A percentile compares a stretch with the other conserved stretches of the same genome.
phyloP scores from a whole-genome alignment of 2,797 vertebrate species.

The Lateolabrax maculatus region DNA sequence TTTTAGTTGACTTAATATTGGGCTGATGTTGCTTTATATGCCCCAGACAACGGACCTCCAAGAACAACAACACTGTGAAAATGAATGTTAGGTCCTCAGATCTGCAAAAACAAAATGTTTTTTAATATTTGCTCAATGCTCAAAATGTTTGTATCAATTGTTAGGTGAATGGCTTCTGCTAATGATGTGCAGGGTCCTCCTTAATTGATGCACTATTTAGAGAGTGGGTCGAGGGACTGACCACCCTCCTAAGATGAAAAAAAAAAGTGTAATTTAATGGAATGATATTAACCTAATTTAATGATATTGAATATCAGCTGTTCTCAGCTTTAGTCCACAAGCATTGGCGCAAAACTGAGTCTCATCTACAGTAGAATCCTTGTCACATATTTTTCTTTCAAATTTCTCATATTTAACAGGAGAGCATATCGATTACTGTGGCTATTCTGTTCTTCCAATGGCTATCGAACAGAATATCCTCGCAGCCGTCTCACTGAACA shows the following conservation, averaged over 20 bases:
- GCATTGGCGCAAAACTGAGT: neutral
- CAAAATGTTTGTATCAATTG: neutral
- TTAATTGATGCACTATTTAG: too few species aligned
- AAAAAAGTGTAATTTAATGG: neutral
- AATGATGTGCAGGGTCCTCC: neutral
- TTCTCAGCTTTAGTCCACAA: neutral
- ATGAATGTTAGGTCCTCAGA: neutral
- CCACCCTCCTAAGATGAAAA: neutral
- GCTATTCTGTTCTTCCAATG: conserved; percentile 98
- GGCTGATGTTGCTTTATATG: neutral
- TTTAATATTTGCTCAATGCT: neutral
- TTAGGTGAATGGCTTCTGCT: neutral
- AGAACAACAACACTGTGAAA: neutral
- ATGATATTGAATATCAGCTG: neutral
- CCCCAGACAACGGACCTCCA: neutral
- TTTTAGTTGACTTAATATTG: neutral
- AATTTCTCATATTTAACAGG: conserved; percentile 79
- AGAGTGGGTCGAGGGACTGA: neutral
- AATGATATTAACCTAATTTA: neutral
- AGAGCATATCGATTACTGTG: conserved; percentile 98
- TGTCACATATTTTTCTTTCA: neutral
- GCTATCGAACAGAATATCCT: conserved; percentile 96
- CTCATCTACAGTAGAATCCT: too few species aligned
- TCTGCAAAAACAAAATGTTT: neutral
- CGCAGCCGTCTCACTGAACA: conserved; percentile 90